Evolutionary conservation across 2,888 invertebrate genomes (phyloP).

Genomic region (Halictus ligatus): DNA sequence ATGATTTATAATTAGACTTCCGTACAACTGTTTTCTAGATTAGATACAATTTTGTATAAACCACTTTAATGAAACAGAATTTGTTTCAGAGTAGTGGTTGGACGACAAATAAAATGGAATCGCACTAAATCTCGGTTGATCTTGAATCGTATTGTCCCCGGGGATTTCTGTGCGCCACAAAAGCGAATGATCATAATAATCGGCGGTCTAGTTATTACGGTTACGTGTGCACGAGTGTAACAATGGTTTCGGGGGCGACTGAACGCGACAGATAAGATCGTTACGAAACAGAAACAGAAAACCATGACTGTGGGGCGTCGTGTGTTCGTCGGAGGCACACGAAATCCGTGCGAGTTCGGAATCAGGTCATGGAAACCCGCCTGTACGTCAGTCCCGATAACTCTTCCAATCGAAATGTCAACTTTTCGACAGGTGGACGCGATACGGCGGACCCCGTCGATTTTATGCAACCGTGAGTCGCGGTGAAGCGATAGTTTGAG

Average conservation of each 20-base stretch:
- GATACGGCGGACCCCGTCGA: slow-evolving; percentile 13
- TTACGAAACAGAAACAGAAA: slow-evolving; percentile 57
- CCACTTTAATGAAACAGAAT: no score
- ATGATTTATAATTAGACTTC: no score
- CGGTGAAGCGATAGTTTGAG: neutral
- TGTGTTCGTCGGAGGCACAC: slow-evolving; percentile 32
- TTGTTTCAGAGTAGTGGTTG: neutral
- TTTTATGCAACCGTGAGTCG: neutral
- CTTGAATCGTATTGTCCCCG: neutral
- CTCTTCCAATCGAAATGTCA: slow-evolving; percentile 52
- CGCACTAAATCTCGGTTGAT: neutral
- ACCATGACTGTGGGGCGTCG: slow-evolving; percentile 37
- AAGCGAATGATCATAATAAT: neutral
- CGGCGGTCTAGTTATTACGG: neutral
- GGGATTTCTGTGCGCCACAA: neutral
- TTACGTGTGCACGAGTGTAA: slow-evolving; percentile 29
- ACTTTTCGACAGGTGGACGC: slow-evolving; percentile 53
- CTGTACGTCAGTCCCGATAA: slow-evolving; percentile 45
- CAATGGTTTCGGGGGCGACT: slow-evolving; percentile 26
- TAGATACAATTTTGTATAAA: no score
- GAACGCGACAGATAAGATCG: slow-evolving; percentile 39
- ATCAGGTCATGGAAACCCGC: slow-evolving; percentile 64
- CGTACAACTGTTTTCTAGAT: no score
- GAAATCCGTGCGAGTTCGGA: slow-evolving; percentile 46
- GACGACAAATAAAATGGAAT: neutral